Conservation (phyloP, 2,888 invertebrate genomes). For the Alentia gelatinosa region DNA sequence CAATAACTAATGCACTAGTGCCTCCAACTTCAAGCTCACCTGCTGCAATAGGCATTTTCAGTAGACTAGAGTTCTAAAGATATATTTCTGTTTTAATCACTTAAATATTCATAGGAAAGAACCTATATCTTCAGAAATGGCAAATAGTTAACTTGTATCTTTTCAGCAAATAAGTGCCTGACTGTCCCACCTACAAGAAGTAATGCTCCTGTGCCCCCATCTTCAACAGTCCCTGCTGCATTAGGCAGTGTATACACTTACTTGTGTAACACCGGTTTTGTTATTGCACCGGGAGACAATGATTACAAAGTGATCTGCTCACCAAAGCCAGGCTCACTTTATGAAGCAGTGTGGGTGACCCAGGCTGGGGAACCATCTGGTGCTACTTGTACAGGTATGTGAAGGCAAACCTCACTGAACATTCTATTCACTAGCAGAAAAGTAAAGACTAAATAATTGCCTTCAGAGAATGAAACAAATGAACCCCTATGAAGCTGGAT, state of each 20-base stretch:
- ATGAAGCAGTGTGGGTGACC: background rate
- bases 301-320: background rate
- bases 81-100: background rate
- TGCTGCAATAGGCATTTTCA: too few relatives aligned
- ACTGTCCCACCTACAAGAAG: background rate
- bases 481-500: too few relatives aligned
- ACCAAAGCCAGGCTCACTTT: background rate
- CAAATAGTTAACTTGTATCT: background rate
- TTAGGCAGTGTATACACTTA: background rate
- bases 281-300: background rate
- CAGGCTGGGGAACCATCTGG: background rate
- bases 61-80: background rate
- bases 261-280: background rate
- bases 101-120: too few relatives aligned
- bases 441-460: background rate
- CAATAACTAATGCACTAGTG: background rate
- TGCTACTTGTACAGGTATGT: background rate
- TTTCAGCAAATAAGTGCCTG: background rate
- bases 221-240: background rate
- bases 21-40: background rate
- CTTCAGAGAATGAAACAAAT: too few relatives aligned
- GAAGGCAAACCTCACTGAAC: background rate
- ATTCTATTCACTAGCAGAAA: background rate
- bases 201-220: background rate
- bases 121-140: background rate